Conservation (phyloP, 2,888 invertebrate genomes). For the Seira musarum region DNA sequence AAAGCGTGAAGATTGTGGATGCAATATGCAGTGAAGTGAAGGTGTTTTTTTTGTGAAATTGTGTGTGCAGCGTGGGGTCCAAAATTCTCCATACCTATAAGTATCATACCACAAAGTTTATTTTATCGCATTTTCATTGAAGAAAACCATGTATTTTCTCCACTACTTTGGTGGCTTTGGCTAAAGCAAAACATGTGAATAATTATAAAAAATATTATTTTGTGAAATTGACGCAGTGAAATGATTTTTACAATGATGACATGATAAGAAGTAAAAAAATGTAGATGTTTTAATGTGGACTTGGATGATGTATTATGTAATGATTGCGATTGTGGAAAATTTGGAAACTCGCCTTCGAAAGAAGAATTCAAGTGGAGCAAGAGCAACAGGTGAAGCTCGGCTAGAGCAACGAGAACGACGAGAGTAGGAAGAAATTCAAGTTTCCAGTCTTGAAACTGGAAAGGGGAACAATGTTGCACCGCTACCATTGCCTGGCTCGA, state of each 20-base stretch:
- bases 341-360: not conserved
- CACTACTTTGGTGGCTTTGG: not conserved
- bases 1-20: slow-evolving; percentile 35
- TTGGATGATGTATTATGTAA: not conserved
- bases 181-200: not conserved
- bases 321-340: not conserved
- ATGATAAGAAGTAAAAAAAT: not conserved
- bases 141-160: not conserved
- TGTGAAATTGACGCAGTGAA: too few species aligned
- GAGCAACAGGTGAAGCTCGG: slow-evolving; percentile 49
- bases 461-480: slow-evolving; percentile 49
- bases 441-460: slow-evolving; percentile 36
- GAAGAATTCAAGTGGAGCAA: not conserved
- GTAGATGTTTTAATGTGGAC: not conserved
- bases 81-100: too few species aligned
- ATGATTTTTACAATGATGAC: not conserved
- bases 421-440: slow-evolving; percentile 2
- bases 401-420: slow-evolving; percentile 28
- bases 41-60: too few species aligned
- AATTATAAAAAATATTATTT: too few species aligned
- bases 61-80: too few species aligned
- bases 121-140: not conserved
- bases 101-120: not conserved
- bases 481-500: slow-evolving; percentile 36
- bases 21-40: slow-evolving; percentile 15